Evolutionary conservation across 2,888 invertebrate species (phyloP).

Genomic region (Hirtodrosophila cameraria): DNA sequence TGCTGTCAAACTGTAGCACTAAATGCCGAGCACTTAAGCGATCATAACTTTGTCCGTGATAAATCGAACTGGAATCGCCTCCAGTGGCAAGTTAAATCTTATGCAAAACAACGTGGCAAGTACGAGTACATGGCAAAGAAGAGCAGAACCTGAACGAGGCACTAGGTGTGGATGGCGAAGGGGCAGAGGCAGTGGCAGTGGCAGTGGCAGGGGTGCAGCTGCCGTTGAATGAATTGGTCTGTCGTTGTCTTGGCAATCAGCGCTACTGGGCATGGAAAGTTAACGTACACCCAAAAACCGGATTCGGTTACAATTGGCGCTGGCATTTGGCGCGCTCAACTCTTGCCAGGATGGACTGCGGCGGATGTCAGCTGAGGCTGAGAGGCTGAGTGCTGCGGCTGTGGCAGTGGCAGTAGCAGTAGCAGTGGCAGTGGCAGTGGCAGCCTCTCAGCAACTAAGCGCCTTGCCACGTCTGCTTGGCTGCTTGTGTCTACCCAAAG

Average conservation of each 20-base stretch:
- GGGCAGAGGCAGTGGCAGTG: constrained; percentile 12
- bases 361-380: constrained; percentile 47
- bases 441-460: constrained; percentile 20
- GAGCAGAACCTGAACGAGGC: constrained; percentile 1
- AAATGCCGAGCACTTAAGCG: constrained; percentile 67
- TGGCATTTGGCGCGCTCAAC: constrained; percentile 37
- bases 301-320: constrained; percentile 68
- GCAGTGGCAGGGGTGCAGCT: constrained; percentile 58
- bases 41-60: constrained; percentile 70
- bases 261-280: constrained; percentile 78
- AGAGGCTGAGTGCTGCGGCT: constrained; percentile 8
- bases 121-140: constrained; percentile 14
- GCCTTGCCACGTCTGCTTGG: constrained; percentile 13
- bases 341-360: constrained; percentile 56
- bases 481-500: constrained; percentile 33
- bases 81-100: constrained; percentile 28
- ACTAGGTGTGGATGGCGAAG: too few relatives aligned
- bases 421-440: not conserved
- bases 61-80: constrained; percentile 69
- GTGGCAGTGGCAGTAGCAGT: not conserved
- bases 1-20: constrained; percentile 44
- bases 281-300: constrained; percentile 65
- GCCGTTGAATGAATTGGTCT: constrained; percentile 61
- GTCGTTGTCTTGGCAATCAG: constrained; percentile 60
- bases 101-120: constrained; percentile 43